Conservation (phyloP, 2,888 invertebrate genomes). For the Chymomyza caudatula region DNA sequence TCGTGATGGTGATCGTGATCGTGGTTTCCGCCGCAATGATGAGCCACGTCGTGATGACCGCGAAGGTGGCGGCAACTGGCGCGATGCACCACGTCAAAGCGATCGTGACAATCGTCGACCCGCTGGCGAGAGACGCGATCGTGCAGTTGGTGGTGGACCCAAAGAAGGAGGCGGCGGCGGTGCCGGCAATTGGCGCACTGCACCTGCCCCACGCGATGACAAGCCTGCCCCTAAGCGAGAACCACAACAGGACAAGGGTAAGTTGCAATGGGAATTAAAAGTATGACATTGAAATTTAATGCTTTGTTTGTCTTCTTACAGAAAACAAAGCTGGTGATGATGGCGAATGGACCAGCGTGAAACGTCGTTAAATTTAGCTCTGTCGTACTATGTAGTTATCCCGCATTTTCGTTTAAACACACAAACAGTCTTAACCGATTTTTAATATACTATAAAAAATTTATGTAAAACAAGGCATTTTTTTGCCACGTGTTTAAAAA, state of each 20-base stretch:
- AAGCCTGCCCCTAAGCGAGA: constrained; percentile 66
- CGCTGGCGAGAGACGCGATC: constrained; percentile 63
- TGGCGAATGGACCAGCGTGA: constrained; percentile 82
- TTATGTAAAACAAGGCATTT: neutral
- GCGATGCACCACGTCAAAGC: constrained; percentile 67
- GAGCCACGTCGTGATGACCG: constrained; percentile 50
- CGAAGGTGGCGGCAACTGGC: constrained; percentile 71
- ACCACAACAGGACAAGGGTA: constrained; percentile 71
- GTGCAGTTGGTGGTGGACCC: constrained; percentile 61
- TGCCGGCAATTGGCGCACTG: constrained; percentile 73
- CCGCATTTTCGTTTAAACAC: constrained; percentile 42
- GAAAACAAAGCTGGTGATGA: constrained; percentile 80
- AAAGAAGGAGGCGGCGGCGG: constrained; percentile 48
- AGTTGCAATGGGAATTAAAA: neutral
- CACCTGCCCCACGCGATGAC: constrained; percentile 72
- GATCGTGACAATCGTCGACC: constrained; percentile 69
- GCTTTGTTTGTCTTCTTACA: constrained; percentile 69
- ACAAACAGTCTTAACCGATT: constrained; percentile 31
- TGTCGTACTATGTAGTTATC: constrained; percentile 21
- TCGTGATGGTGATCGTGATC: constrained; percentile 50
- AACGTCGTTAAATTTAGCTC: constrained; percentile 77
- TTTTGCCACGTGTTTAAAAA: constrained; percentile 12
- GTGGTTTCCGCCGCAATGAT: constrained; percentile 61
- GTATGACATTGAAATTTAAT: neutral
- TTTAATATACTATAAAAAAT: constrained; percentile 23